Conservation (phyloP, 1,140 invertebrate species). For the Mercenaria mercenaria region DNA sequence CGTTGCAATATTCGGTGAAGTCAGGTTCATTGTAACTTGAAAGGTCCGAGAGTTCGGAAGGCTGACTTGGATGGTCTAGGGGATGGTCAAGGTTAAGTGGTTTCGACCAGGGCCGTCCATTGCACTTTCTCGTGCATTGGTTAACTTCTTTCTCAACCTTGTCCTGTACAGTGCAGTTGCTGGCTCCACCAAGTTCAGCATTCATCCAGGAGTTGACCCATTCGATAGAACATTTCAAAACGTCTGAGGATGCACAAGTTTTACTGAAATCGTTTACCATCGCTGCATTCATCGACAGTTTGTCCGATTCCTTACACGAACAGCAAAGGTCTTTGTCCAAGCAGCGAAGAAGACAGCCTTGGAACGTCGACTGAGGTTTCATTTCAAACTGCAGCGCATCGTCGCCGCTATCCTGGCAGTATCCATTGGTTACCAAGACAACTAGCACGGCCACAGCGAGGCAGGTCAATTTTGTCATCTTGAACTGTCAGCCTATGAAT, state of each 20-base stretch:
- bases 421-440: too few relatives aligned
- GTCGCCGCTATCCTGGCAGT: background rate
- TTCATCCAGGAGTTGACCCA: background rate
- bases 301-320: background rate
- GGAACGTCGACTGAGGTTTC: background rate
- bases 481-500: too few relatives aligned
- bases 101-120: slow-evolving; percentile 9
- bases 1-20: background rate
- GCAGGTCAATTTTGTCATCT: too few relatives aligned
- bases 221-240: background rate
- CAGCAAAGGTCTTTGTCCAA: background rate
- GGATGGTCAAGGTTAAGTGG: background rate
- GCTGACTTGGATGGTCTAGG: background rate
- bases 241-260: background rate
- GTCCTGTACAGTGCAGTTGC: background rate
- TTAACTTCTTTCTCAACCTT: background rate
- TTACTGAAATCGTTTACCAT: slow-evolving; percentile 1
- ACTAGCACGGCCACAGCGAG: too few relatives aligned
- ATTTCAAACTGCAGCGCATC: background rate
- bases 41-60: background rate
- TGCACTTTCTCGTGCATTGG: background rate
- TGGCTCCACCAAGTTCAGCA: background rate
- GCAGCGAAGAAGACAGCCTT: background rate
- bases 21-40: background rate
- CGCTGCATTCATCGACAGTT: background rate